A percentile compares a stretch with the other conserved stretches of the same genome.
phyloP scores from a whole-genome alignment of 2,113 vertebrate species.

The Hucho hucho region DNA sequence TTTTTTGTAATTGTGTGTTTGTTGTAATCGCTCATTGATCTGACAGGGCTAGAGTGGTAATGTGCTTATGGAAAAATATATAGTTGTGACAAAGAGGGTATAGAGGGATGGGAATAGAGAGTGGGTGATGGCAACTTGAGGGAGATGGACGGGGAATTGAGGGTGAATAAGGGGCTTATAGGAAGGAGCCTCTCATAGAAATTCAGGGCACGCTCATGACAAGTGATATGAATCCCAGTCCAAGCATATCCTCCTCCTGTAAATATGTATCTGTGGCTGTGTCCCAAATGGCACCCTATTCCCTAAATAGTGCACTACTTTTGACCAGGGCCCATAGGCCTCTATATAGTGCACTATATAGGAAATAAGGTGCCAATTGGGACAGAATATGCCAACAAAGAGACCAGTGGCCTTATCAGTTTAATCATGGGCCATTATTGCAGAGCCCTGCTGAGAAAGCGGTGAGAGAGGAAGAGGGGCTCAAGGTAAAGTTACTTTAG shows the following conservation, averaged over 20 bases:
- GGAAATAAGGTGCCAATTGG: background rate
- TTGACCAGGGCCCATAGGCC: no score
- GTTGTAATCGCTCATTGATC: slow-evolving; percentile 51
- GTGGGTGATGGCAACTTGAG: slow-evolving; percentile 24
- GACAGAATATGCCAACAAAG: slow-evolving; percentile 38
- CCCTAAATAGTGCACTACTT: no score
- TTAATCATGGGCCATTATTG: slow-evolving; percentile 49
- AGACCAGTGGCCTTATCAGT: slow-evolving; percentile 25
- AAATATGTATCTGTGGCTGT: slow-evolving; percentile 34
- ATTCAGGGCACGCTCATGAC: slow-evolving; percentile 64
- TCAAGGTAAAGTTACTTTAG: slow-evolving; percentile 11
- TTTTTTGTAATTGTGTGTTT: slow-evolving; percentile 33
- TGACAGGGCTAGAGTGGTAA: background rate
- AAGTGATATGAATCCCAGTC: background rate
- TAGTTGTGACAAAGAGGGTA: slow-evolving; percentile 7
- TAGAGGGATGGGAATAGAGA: slow-evolving; percentile 11
- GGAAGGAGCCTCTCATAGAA: slow-evolving; percentile 49
- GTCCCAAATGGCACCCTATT: no score
- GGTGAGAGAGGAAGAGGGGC: background rate
- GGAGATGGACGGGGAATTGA: slow-evolving; percentile 38
- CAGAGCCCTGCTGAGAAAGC: slow-evolving; percentile 5
- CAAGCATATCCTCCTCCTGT: slow-evolving; percentile 34
- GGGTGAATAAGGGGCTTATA: slow-evolving; percentile 15
- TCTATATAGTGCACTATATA: no score
- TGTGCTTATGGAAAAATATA: slow-evolving; percentile 42